Percentiles rank a stretch among this genome's conserved stretches.
Conservation (phyloP, 2,888 invertebrate genomes). For the Corbicula japonica region DNA sequence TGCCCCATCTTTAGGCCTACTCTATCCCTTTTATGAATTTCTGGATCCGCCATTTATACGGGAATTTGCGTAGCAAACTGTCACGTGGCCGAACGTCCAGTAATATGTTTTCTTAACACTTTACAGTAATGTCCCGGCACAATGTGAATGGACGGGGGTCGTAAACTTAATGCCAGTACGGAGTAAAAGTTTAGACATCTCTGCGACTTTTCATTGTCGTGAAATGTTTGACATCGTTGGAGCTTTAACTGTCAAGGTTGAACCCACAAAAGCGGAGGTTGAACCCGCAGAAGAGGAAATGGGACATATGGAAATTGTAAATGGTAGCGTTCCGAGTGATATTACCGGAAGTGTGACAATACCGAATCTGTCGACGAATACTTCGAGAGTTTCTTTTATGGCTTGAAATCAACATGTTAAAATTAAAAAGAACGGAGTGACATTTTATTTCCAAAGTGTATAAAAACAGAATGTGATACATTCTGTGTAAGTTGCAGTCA, state of each 20-base stretch:
- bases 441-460: not conserved
- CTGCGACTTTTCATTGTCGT: slow-evolving; percentile 59
- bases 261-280: too few relatives aligned
- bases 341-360: slow-evolving; percentile 25
- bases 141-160: slow-evolving; percentile 64
- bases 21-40: too few relatives aligned
- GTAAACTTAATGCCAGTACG: slow-evolving; percentile 59
- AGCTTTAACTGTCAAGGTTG: slow-evolving; percentile 38
- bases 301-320: not conserved
- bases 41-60: too few relatives aligned
- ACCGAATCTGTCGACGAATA: slow-evolving; percentile 18
- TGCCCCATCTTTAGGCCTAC: too few relatives aligned
- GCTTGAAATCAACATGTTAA: not conserved
- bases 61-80: too few relatives aligned
- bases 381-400: slow-evolving; percentile 5
- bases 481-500: too few relatives aligned
- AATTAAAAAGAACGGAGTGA: not conserved
- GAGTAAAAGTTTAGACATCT: slow-evolving; percentile 49
- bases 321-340: slow-evolving; percentile 17
- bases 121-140: slow-evolving; percentile 56
- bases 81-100: too few relatives aligned
- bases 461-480: not conserved
- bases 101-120: too few relatives aligned
- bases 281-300: not conserved
- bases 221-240: slow-evolving; percentile 62